Percentiles rank a stretch among this genome's conserved stretches.
Evolutionary conservation across 1,140 invertebrate genomes (phyloP).

Genomic region (Cydia splendana): DNA sequence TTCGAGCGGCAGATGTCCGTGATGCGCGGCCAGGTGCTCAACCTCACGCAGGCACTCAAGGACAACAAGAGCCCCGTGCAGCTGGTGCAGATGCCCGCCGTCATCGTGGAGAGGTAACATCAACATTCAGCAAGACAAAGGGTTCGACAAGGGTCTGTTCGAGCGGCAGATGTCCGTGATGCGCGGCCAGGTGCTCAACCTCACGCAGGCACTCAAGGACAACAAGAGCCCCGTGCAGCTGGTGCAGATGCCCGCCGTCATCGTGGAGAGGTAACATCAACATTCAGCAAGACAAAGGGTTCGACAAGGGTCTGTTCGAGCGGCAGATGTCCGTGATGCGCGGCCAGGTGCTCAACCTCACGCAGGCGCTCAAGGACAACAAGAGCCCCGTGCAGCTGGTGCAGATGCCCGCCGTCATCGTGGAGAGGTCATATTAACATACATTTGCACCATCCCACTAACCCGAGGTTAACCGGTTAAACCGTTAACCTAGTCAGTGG

Average conservation of each 20-base stretch:
- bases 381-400: conserved; percentile 98
- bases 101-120: conserved; percentile 97
- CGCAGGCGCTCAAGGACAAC: conserved; percentile 96
- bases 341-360: conserved; percentile 98
- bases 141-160: conserved; percentile 97
- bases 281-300: conserved; percentile 98
- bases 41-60: conserved; percentile 97
- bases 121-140: conserved; percentile 98
- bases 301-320: conserved; percentile 96
- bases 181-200: conserved; percentile 98
- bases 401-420: conserved; percentile 98
- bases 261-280: conserved; percentile 97
- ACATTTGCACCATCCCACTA: too few species aligned
- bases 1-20: conserved; percentile 99
- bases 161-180: conserved; percentile 99
- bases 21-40: conserved; percentile 98
- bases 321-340: conserved; percentile 99
- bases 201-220: conserved; percentile 98
- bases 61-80: conserved; percentile 97
- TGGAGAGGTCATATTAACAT: conserved; percentile 97
- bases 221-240: conserved; percentile 97
- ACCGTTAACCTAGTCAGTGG: too few species aligned
- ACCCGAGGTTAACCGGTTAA: too few species aligned
- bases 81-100: conserved; percentile 98
- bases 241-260: conserved; percentile 98